These are phyloP conservation scores for Scotopteryx bipunctaria DNA, from an alignment of 2,888 invertebrate genomes.

Conservation along the genomic window DNA sequence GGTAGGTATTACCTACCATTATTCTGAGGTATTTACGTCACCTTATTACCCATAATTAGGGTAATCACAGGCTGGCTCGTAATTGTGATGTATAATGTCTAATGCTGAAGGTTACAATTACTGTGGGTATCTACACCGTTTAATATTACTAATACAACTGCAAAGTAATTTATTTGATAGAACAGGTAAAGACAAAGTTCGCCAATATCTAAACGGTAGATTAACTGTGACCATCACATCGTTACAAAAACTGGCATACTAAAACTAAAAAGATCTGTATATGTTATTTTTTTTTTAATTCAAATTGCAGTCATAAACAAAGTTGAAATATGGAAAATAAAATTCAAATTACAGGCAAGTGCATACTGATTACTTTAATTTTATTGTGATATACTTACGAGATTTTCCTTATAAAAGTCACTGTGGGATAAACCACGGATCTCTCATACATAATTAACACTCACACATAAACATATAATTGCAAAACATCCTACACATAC, in stretches of 20 bases:
- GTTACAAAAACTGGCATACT: too few relatives aligned
- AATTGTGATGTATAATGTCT: slow-evolving; percentile 37
- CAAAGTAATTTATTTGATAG: slow-evolving; percentile 18
- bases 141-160: slow-evolving; percentile 28
- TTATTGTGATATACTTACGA: not conserved
- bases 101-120: slow-evolving; percentile 36
- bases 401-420: slow-evolving; percentile 18
- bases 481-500: slow-evolving; percentile 40
- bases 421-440: slow-evolving; percentile 32
- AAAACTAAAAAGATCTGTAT: too few relatives aligned
- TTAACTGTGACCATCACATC: too few relatives aligned
- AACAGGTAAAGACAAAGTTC: too few relatives aligned
- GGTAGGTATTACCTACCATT: too few relatives aligned
- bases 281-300: too few relatives aligned
- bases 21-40: slow-evolving; percentile 24
- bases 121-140: slow-evolving; percentile 29
- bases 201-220: not conserved
- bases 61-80: slow-evolving; percentile 37
- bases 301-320: too few relatives aligned
- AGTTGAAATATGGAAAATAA: too few relatives aligned
- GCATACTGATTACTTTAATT: not conserved
- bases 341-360: too few relatives aligned
- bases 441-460: slow-evolving; percentile 33
- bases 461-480: slow-evolving; percentile 35
- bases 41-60: slow-evolving; percentile 35